Evolutionary conservation across 2,113 vertebrate genomes (phyloP), one percentile per base, ranked within the genome.

Genomic region (Aphyosemion australe): DNA sequence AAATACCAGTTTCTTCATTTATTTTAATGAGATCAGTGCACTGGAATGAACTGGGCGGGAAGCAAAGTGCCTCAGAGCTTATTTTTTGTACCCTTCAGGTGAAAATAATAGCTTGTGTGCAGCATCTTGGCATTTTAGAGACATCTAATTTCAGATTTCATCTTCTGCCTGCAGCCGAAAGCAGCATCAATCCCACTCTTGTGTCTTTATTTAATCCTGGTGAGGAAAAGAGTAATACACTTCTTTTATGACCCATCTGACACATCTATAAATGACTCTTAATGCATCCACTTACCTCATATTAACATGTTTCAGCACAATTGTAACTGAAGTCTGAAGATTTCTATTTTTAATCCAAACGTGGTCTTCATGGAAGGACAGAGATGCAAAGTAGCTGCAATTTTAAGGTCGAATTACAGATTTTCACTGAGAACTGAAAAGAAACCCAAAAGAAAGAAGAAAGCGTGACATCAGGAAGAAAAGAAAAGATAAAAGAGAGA

Each of bases 21-120:
- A 8, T 63, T 78, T 80, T 74, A 68, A 84, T 74, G 61, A 78
- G 65, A 66, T 26, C 46, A 61, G 9, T 59, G 56, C 4, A 1
- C 18, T 49, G 31, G 43, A 54, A 64, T 32, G 34, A 42, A 16
- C 9, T 48, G 45, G 50, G 42, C 50, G 52, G 16, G 51, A 59
- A 48, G 11, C 50, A 15, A 34, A 66, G 18, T 19, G 21, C 42
- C 13, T 39, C 21, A 53, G 20, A 1, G 21, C 67, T 57, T 2
- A 20, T 56, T 15, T 16, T 56, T 41, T 48, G 32, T 53, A 60
- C 2, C 21, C 26, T 72, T 68, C 65, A 41, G 34, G 58, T 4
- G 20, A 37, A 20, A 26, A 18, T 0, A 0, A 41, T 51, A 32
- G 32, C 31, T 8, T 21, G 21, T 34, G 12, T 55, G 45, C 20